Conservation (phyloP, 2,113 vertebrate species). For the Buteo buteo region DNA sequence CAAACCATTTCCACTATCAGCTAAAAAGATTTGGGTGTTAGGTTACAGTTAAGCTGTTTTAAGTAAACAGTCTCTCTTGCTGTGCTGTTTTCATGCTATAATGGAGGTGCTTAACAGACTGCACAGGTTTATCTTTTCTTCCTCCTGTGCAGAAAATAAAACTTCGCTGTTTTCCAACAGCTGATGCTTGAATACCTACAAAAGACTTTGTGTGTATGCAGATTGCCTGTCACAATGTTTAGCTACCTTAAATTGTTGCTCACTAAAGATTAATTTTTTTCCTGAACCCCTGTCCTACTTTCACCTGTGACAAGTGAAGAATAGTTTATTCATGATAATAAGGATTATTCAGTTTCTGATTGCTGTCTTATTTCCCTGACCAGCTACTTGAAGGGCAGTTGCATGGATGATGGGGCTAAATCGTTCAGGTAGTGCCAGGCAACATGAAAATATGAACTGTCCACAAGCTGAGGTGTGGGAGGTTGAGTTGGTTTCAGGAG, state of each 20-base stretch:
- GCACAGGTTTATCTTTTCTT: background rate
- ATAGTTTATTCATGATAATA: background rate
- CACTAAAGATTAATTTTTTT: background rate
- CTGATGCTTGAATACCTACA: background rate
- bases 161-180: background rate
- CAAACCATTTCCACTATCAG: background rate
- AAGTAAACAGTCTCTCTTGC: constrained; percentile 2
- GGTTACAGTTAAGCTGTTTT: background rate
- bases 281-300: background rate
- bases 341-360: background rate
- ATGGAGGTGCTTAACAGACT: background rate
- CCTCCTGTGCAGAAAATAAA: background rate
- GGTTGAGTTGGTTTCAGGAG: background rate
- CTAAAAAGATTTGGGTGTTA: constrained; percentile 5
- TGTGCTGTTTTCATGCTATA: background rate
- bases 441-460: background rate
- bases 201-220: background rate
- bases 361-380: background rate
- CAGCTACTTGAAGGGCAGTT: background rate
- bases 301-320: background rate
- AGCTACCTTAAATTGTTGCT: background rate
- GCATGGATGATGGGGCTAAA: too few relatives aligned
- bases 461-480: background rate
- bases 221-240: background rate
- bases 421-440: background rate